Percentiles rank a stretch among this genome's conserved stretches.
These are phyloP conservation scores for Darevskia nairensis DNA, from an alignment of 2,797 vertebrate species.

Conservation along the genomic window DNA sequence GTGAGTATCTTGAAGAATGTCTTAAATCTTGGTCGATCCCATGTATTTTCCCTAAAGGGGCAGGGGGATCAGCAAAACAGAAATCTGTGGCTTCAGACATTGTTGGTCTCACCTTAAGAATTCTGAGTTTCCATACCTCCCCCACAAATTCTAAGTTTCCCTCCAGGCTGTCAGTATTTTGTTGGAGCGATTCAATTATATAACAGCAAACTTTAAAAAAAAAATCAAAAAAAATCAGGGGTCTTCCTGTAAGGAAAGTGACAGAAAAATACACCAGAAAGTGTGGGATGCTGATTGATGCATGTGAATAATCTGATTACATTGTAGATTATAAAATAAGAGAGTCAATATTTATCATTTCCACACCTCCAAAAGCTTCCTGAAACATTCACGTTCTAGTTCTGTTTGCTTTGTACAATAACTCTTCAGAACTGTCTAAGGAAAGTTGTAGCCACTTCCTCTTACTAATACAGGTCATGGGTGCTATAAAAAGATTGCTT, in stretches of 20 bases:
- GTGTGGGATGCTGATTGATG: no score
- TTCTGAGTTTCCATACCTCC: neutral
- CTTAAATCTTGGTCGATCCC: neutral
- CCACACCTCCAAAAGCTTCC: neutral
- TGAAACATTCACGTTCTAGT: neutral
- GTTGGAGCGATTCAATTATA: no score
- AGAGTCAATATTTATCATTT: neutral
- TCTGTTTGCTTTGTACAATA: neutral
- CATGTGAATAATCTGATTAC: neutral
- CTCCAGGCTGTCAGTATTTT: no score
- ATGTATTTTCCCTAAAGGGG: neutral
- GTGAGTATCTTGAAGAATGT: neutral
- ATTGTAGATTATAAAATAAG: neutral
- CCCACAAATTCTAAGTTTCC: no score
- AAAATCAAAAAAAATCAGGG: no score
- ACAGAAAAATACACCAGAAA: no score
- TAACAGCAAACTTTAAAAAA: no score
- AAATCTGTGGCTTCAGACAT: neutral
- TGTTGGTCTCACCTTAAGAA: neutral
- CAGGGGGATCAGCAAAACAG: neutral
- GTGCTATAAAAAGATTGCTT: neutral
- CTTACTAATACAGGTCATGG: neutral
- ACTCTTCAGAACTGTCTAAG: neutral
- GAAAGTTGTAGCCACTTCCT: neutral
- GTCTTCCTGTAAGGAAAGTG: no score